A percentile compares a stretch with the other conserved stretches of the same genome.
phyloP scores from a whole-genome alignment of 2,797 vertebrate species.

The Pangasius sanitwongsei region DNA sequence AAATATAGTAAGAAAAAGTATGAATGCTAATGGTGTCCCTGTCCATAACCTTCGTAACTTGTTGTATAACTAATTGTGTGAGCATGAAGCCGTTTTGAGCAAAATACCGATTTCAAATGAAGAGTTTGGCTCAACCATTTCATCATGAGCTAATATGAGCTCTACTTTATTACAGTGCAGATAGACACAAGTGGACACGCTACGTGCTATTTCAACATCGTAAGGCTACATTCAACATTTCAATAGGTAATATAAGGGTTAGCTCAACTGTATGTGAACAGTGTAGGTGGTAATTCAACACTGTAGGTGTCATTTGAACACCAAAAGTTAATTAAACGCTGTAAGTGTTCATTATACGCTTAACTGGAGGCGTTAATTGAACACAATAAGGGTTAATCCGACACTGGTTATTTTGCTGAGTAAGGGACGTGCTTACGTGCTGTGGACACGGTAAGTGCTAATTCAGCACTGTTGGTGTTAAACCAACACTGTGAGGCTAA shows the following conservation, averaged over 20 bases:
- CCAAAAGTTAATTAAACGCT: neutral
- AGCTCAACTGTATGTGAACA: neutral
- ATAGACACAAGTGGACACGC: neutral
- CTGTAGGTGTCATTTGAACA: neutral
- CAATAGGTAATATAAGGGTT: neutral
- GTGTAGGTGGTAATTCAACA: neutral
- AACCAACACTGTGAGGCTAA: conserved; percentile 10
- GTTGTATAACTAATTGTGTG: neutral
- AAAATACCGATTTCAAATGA: neutral
- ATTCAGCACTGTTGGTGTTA: conserved; percentile 11
- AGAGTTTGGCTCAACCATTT: neutral
- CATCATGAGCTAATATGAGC: neutral
- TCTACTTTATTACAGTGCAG: neutral
- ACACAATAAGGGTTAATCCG: conserved; percentile 6
- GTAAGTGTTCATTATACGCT: neutral
- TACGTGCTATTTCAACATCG: neutral
- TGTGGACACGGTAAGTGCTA: conserved; percentile 1
- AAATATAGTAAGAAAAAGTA: neutral
- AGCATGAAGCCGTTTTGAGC: neutral
- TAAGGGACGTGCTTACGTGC: neutral
- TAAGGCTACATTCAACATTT: neutral
- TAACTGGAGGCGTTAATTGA: conserved; percentile 6
- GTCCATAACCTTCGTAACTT: neutral
- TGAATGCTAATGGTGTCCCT: neutral
- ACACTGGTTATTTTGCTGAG: neutral